Evolutionary conservation across 2,888 invertebrate genomes (phyloP), one percentile per base, ranked within the genome.

Genomic region (Lacanobia oleracea): DNA sequence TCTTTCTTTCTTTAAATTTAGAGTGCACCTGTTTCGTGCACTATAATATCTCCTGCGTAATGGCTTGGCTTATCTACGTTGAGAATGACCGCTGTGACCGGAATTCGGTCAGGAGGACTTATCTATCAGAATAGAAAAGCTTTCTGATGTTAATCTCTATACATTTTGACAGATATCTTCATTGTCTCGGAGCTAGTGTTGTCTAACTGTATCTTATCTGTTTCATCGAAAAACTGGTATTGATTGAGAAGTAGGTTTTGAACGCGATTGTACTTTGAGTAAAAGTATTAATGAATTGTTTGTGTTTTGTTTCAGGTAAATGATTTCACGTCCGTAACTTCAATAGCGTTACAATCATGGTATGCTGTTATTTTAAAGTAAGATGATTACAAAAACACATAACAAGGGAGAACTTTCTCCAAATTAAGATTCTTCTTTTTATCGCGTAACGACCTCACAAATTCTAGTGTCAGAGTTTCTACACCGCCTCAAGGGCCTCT

Each of bases 231-330:
- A 50, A 74, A 27, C 74, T 56, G 37, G 64, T 56, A 71, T 21
- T 6, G 27, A 12, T 7, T 0, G 21, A 40, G 43, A 21, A 27
- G 7, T 23, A n/a, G 27, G 14, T 40, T 45, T 43, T 60, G 10
- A 23, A 60, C 43, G 45, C 6, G 43, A 60, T 60, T 60, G 23
- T 45, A 14, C 33, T 62, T 33, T 50, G 27, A n/a, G n/a, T n/a
- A 21, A 53, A 54, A 62, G 7, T 33, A 57, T 51, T 75, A 54
- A 75, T 76, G 0, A 2, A 1, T 70, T 23, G 0, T 51, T 65
- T 56, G 0, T 53, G 12, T 60, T 53, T 76, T 72, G 78, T 77
- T 76, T 8, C 76, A 76, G 76, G 76, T 76, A 76, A 33, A 62
- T 53, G 1, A 57, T 70, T 43, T 45, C 1, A 33, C 16, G 3